Base-by-base conservation (phyloP, 2,797 vertebrate species). In the Macrochelys suwanniensis region DNA sequence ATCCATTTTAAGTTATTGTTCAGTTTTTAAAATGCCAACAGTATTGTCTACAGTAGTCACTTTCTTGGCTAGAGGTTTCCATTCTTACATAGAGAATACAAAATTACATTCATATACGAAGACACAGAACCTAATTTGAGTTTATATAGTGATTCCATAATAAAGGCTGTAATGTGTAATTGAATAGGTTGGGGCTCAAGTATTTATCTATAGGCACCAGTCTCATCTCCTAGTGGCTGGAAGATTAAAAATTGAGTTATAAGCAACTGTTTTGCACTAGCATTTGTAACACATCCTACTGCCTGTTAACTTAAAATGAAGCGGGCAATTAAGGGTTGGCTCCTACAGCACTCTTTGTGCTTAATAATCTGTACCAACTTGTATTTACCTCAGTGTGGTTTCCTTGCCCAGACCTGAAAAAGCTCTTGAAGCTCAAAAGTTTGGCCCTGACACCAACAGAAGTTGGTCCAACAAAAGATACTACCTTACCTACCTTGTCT, bases 1-100 rank as follows among this genome's bases (percentile, higher is more conserved):
- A 82, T 84, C 61, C 81, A 90, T 95, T 93, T 82, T 7, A 88
- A 89, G 83, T 33, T 87, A 71, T 79, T 84, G 76, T 79, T 91
- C 71, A 51, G 3, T 0, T 16, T 89, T 85, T 61, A 90, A 82
- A 61, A 13, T 59, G 47, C 21, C n/a, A 37, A 26, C 33, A 83
- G 45, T 6, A 23, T 26, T 54, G 45, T 53, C 79, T 78, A 86
- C 82, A 84, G 45, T 50, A 42, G 0, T 3, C 37, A n/a, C 54
- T 82, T 5, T n/a, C 47, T 82, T 71, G 31, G 6, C 3, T 0
- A 19, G 84, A 3, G n/a, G 88, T 42, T 77, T 57, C 71, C 80
- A 47, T 0, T 19, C 42, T 90, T 86, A 4, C 13, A 68, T 68
- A 47, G 0, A 7, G 78, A 19, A 57, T 80, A 87, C 81, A 80